Evolutionary conservation across 1,140 invertebrate genomes (phyloP), one percentile per base, ranked within the genome.

Genomic region (Pristionchus pacificus): DNA sequence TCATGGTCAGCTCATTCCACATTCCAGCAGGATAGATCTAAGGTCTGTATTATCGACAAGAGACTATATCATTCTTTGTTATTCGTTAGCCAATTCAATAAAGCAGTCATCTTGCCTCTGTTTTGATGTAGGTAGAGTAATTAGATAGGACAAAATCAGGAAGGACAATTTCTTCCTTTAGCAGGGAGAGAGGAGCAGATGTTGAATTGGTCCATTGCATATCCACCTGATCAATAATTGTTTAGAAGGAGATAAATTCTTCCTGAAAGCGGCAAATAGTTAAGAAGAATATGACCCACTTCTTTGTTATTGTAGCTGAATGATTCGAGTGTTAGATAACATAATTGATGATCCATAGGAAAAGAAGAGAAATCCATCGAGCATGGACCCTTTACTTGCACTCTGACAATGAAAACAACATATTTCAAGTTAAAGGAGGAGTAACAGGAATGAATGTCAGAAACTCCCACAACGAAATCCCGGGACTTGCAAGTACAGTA

Each of bases 281-380:
- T n/a, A n/a, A n/a, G 1, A 14, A 6, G 29, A n/a, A n/a, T 31
- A 38, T 55, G 38, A 30, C 2, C 19, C 25, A 60, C 77, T 59
- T 79, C 78, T 29, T 78, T 65, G 63, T 79, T 78, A 61, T 79
- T 80, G 68, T 79, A 79, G 38, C 78, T 79, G 65, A 79, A 79
- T 13, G 67, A 71, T 60, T 80, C 78, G n/a, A 79, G 60, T 2
- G 78, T 79, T 2, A 79, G 74, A 58, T 68, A 60, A 38, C 78
- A 79, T 19, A 57, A 58, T 27, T 79, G 78, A 28, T 65, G 57
- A 33, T 79, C 78, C 72, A 79, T 75, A 3, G 78, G 78, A 65
- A 79, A 79, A 10, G 74, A 73, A 68, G 65, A 77, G 49, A 78
- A 78, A 27, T 79, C 77, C 77, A 78, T 78, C 2, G 32, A 60